Evolutionary conservation across 1,140 invertebrate species (phyloP).

Genomic region (Ptiloglossa arizonensis): DNA sequence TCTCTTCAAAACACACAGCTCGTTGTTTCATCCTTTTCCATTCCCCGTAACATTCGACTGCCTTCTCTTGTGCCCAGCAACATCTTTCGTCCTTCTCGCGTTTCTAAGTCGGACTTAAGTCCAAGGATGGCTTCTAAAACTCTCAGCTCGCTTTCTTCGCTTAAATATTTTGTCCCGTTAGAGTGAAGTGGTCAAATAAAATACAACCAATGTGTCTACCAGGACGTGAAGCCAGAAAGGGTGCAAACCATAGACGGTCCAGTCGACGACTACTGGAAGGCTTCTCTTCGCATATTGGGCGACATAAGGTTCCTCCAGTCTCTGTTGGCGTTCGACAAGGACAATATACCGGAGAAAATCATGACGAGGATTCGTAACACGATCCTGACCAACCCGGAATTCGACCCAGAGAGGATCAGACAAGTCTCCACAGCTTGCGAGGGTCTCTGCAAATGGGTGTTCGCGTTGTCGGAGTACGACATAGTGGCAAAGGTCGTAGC

Average conservation of each 20-base stretch:
- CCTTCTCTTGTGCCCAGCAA: too few species aligned
- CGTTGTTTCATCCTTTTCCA: too few species aligned
- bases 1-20: too few species aligned
- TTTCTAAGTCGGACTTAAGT: too few species aligned
- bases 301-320: slow-evolving; percentile 94
- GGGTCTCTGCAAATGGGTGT: slow-evolving; percentile 94
- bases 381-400: slow-evolving; percentile 91
- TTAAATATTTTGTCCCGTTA: too few species aligned
- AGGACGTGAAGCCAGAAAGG: slow-evolving; percentile 91
- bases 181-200: too few species aligned
- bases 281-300: slow-evolving; percentile 93
- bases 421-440: slow-evolving; percentile 89
- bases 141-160: too few species aligned
- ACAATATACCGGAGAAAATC: slow-evolving; percentile 90
- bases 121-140: too few species aligned
- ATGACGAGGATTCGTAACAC: slow-evolving; percentile 92
- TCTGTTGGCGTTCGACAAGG: slow-evolving; percentile 94
- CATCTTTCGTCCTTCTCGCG: too few species aligned
- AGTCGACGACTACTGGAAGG: slow-evolving; percentile 96
- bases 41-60: too few species aligned
- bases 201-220: neutral
- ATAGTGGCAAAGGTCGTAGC: slow-evolving; percentile 95
- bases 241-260: slow-evolving; percentile 61
- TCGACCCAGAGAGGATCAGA: slow-evolving; percentile 95
- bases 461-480: slow-evolving; percentile 95